These are phyloP conservation scores for Bembecia ichneumoniformis DNA, from an alignment of 2,888 invertebrate species.

Conservation along the genomic window DNA sequence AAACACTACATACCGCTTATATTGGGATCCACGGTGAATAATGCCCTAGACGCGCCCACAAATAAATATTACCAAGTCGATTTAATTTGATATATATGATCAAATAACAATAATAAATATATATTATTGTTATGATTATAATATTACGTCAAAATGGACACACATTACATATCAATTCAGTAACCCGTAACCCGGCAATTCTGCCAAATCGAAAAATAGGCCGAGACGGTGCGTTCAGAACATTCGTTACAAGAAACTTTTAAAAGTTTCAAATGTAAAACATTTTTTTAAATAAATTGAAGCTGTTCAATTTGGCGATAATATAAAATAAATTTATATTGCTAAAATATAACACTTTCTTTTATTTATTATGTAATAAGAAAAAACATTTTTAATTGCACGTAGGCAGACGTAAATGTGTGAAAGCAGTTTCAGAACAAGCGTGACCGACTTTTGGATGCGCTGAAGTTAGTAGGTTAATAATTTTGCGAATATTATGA, in stretches of 20 bases:
- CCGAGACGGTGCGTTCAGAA: constrained; percentile 2
- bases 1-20: constrained; percentile 32
- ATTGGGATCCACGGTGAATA: constrained; percentile 51
- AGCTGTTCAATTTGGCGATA: too few relatives aligned
- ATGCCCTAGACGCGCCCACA: not conserved
- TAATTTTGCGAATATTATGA: not conserved
- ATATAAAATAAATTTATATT: too few relatives aligned
- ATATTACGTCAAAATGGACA: not conserved
- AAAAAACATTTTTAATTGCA: too few relatives aligned
- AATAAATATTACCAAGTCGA: constrained; percentile 6
- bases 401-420: too few relatives aligned
- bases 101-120: constrained; percentile 5
- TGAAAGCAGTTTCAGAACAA: not conserved
- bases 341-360: too few relatives aligned
- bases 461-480: constrained; percentile 12
- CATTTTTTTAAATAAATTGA: too few relatives aligned
- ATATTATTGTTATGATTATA: not conserved
- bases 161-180: not conserved
- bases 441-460: not conserved
- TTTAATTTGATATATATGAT: constrained; percentile 10
- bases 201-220: constrained; percentile 5
- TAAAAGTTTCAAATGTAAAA: not conserved
- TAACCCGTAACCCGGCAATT: not conserved
- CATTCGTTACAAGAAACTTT: not conserved
- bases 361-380: too few relatives aligned